These are phyloP conservation scores for Poecilia picta DNA, from an alignment of 2,797 vertebrate species.

Conservation along the genomic window DNA sequence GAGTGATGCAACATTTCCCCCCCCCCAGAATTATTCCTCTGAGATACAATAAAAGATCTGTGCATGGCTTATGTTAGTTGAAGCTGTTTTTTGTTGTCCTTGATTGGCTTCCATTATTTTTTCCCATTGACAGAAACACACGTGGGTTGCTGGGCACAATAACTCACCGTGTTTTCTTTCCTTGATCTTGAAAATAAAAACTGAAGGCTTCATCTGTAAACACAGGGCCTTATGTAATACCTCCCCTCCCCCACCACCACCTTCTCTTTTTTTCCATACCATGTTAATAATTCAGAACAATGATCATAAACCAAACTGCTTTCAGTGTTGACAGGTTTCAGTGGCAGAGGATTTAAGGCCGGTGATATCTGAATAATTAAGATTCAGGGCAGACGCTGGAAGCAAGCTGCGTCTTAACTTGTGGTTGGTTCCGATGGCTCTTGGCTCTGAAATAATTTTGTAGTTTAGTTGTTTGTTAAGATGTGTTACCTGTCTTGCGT, in stretches of 20 bases:
- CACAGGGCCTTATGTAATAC: conserved; percentile 72
- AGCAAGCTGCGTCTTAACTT: conserved; percentile 37
- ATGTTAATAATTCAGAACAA: conserved; percentile 77
- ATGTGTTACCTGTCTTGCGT: conserved; percentile 35
- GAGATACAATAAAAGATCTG: conserved; percentile 51
- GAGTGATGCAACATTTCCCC: not conserved
- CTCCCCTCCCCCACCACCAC: not conserved
- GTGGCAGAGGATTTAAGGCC: conserved; percentile 65
- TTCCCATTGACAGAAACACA: conserved; percentile 61
- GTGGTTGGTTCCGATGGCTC: conserved; percentile 16
- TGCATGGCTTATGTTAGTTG: conserved; percentile 70
- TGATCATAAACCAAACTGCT: conserved; percentile 66
- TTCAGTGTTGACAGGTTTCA: conserved; percentile 60
- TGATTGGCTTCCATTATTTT: conserved; percentile 66
- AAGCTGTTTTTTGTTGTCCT: conserved; percentile 59
- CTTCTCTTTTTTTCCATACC: conserved; percentile 48
- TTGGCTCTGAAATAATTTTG: conserved; percentile 31
- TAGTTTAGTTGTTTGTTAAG: conserved; percentile 37
- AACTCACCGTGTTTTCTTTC: conserved; percentile 48
- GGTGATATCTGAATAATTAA: conserved; percentile 53
- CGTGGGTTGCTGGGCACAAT: conserved; percentile 59
- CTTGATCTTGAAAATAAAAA: conserved; percentile 62
- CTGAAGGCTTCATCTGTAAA: conserved; percentile 68
- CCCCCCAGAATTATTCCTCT: conserved; percentile 42
- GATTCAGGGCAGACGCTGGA: conserved; percentile 40